Conservation (phyloP, 1,140 invertebrate genomes). For the Chironomus striatipennis region DNA sequence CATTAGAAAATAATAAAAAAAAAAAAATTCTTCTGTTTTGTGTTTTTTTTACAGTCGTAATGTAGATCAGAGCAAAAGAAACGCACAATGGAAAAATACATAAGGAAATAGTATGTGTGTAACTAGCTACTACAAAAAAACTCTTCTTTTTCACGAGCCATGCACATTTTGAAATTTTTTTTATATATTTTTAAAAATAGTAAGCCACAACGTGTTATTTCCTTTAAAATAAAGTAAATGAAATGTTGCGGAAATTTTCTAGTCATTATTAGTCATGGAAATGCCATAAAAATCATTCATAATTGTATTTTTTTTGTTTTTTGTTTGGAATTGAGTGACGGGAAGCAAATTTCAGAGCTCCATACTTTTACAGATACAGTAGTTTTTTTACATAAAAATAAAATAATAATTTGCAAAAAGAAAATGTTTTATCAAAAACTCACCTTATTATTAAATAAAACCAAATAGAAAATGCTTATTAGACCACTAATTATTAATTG, state of each 20-base stretch:
- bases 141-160: too few species aligned
- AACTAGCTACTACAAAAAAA: neutral
- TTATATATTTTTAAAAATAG: too few species aligned
- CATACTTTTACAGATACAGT: neutral
- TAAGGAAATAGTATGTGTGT: neutral
- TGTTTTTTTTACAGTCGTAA: neutral
- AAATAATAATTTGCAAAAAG: neutral
- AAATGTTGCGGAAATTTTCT: neutral
- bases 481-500: conserved; percentile 1
- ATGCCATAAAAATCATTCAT: neutral
- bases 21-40: neutral
- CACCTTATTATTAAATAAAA: conserved; percentile 10
- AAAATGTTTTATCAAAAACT: neutral
- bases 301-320: too few species aligned
- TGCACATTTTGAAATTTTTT: too few species aligned
- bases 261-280: neutral
- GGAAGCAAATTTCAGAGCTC: neutral
- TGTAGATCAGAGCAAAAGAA: neutral
- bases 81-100: neutral
- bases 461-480: neutral
- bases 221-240: too few species aligned
- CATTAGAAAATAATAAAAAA: neutral
- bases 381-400: neutral
- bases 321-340: neutral
- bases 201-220: too few species aligned